These are phyloP conservation scores for Ploceus nigricollis DNA, from an alignment of 2,113 vertebrate species.

Conservation along the genomic window DNA sequence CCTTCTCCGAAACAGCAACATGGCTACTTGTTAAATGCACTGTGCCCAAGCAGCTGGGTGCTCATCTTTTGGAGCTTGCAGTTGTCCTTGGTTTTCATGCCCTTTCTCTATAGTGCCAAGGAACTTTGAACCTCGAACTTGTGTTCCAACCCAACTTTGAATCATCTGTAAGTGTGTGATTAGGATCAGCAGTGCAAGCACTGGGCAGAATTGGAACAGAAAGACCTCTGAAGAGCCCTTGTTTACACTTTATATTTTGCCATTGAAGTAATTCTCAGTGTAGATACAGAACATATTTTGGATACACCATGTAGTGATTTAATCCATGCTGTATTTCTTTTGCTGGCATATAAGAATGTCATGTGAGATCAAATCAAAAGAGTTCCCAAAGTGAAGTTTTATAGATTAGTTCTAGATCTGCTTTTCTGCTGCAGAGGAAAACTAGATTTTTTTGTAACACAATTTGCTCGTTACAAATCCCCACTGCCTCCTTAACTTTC, in stretches of 20 bases:
- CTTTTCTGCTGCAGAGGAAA: not conserved
- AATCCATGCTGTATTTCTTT: not conserved
- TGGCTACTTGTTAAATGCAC: not conserved
- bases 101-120: not conserved
- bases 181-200: not conserved
- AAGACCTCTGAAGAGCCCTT: not conserved
- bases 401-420: not conserved
- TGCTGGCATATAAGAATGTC: not conserved
- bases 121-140: not conserved
- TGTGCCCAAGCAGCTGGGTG: not conserved
- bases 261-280: not conserved
- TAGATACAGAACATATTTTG: not conserved
- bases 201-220: not conserved
- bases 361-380: not conserved
- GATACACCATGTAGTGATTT: not conserved
- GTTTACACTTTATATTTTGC: not conserved
- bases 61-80: not conserved
- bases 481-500: not conserved
- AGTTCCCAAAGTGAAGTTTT: not conserved
- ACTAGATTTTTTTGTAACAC: not conserved
- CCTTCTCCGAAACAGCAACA: not conserved
- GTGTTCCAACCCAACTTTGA: not conserved
- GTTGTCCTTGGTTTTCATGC: not conserved
- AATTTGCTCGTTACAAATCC: not conserved
- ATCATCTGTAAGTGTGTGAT: not conserved